Conservation (phyloP, 2,797 vertebrate genomes). For the Pangasius larnaudii region DNA sequence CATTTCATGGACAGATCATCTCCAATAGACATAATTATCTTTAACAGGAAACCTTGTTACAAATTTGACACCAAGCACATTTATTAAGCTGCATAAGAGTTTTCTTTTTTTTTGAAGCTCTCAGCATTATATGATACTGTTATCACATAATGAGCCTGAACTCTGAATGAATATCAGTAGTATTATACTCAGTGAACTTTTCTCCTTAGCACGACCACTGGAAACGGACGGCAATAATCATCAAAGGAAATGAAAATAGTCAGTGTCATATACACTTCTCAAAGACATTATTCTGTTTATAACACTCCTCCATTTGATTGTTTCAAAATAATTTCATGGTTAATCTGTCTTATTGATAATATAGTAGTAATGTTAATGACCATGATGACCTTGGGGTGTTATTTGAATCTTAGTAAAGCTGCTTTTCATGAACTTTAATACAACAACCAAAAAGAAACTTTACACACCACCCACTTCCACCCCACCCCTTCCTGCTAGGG, state of each 20-base stretch:
- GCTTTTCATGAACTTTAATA: not conserved
- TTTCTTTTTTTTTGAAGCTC: not conserved
- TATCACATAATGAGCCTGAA: not conserved
- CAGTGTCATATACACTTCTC: not conserved
- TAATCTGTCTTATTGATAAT: not conserved
- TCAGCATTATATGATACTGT: not conserved
- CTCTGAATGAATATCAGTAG: not conserved
- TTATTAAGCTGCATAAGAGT: not conserved
- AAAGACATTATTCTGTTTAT: not conserved
- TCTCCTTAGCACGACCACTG: not conserved
- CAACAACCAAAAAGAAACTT: not conserved
- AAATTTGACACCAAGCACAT: not conserved
- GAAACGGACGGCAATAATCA: conserved; percentile 13
- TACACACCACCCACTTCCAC: not conserved
- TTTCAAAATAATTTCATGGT: conserved; percentile 1
- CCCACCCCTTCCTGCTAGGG: not conserved
- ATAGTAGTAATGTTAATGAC: not conserved
- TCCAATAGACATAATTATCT: not conserved
- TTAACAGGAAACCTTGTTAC: not conserved
- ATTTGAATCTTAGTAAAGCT: not conserved
- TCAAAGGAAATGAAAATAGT: not conserved
- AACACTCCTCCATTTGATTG: conserved; percentile 10
- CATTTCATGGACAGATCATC: not conserved
- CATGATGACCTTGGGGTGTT: not conserved
- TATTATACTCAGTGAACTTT: not conserved